Evolutionary conservation across 2,113 vertebrate genomes (phyloP), one percentile per base, ranked within the genome.

Genomic region (Melanocharis versteri): DNA sequence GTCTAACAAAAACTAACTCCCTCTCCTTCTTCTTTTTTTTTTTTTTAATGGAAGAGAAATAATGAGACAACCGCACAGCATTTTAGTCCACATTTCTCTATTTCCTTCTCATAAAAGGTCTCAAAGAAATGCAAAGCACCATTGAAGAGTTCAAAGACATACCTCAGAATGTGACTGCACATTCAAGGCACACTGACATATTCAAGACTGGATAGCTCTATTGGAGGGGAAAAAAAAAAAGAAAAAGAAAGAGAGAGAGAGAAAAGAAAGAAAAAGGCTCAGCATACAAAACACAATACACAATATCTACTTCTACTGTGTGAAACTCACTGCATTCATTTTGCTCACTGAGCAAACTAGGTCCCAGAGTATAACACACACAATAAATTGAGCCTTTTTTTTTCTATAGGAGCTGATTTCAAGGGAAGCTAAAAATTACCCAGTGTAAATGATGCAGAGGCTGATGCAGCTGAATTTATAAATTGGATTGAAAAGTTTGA

Each of bases 111-210:
- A 88, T 95, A 78, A 96, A 96, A 94, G 54, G 73, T 94, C 96
- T 96, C 92, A 90, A 95, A 96, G 93, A 96, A 96, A 97, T 94
- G 91, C 95, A 97, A 97, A 93, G 87, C 58, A 92, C 82, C 90
- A 95, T 75, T 93, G 92, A 96, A 92, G 91, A 94, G 86, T 97
- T 97, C 94, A 96, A 96, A 96, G 94, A 84, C 91, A 79, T 78
- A 94, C 87, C 72, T 94, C 79, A 79, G 90, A 95, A 84, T 70
- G 56, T 93, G 93, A 91, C 97, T 96, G 92, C 96, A 96, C 93
- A 88, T 94, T 96, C 90, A 70, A 90, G 89, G 78, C 76, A 84
- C 53, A 45, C 33, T 92, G 95, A 94, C 79, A 87, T 75, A 81
- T 90, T 95, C 83, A 93, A 90, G 93, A 94, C 60, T 69, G 37